Percentiles rank a stretch among this genome's conserved stretches.
These are phyloP conservation scores for Drosophila helvetica DNA, from an alignment of 2,888 invertebrate species.

Conservation along the genomic window DNA sequence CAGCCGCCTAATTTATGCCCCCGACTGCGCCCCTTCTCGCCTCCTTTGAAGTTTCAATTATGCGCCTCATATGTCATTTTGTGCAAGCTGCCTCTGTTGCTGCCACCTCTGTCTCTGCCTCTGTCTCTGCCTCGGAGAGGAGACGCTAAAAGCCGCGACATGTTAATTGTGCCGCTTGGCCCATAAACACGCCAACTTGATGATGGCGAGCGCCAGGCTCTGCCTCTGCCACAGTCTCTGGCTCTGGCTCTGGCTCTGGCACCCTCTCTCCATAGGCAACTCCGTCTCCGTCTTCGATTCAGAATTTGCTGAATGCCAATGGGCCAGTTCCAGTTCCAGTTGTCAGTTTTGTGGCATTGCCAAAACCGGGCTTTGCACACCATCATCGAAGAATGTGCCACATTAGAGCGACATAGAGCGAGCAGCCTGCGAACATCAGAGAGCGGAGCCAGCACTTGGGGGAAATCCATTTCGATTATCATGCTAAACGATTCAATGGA, in stretches of 20 bases:
- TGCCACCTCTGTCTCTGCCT: neutral
- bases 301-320: slow-evolving; percentile 12
- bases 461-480: slow-evolving; percentile 43
- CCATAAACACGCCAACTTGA: slow-evolving; percentile 81
- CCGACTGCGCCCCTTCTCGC: slow-evolving; percentile 67
- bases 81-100: slow-evolving; percentile 59
- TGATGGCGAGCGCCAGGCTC: slow-evolving; percentile 79
- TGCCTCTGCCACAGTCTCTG: slow-evolving; percentile 17
- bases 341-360: slow-evolving; percentile 28
- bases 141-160: slow-evolving; percentile 79
- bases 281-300: slow-evolving; percentile 14
- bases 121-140: slow-evolving; percentile 16
- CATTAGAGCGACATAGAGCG: neutral
- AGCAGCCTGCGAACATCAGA: slow-evolving; percentile 26
- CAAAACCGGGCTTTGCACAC: slow-evolving; percentile 29
- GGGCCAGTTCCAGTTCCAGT: neutral
- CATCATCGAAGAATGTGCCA: neutral
- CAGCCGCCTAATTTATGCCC: slow-evolving; percentile 75
- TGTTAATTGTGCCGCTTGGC: slow-evolving; percentile 81
- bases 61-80: slow-evolving; percentile 81
- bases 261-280: neutral
- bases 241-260: neutral
- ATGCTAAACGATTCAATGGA: slow-evolving; percentile 42
- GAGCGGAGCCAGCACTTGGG: slow-evolving; percentile 16
- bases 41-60: slow-evolving; percentile 81